Base-by-base conservation (phyloP, 1,140 invertebrate species). In the Dendroctonus ponderosae region DNA sequence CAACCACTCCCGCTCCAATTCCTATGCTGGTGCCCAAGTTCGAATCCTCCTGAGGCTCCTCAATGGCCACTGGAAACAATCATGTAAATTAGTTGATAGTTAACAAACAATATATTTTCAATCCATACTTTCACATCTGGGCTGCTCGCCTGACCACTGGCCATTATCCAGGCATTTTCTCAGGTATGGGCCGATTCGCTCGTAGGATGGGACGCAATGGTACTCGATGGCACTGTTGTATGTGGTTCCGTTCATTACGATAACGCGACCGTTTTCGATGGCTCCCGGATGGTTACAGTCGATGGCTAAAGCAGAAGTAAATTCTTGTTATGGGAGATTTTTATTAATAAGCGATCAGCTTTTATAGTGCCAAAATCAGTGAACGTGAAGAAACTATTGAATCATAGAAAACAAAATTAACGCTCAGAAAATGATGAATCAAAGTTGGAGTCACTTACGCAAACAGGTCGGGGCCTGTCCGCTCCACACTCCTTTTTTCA, bases 201-300 rank as follows among this genome's bases (percentile, higher is more conserved):
- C 88, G 78, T 85, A 94, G 68, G 91, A 89, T 6, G 91, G 91
- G 58, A 94, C 79, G 75, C 95, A 97, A 70, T 93, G 89, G 77
- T 96, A 97, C 74, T 94, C 91, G 2, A 93, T 87, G 3, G 88
- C 86, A 60, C 90, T 90, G 6, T 88, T 89, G 73, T 90, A 96
- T 0, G 90, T 93, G 0, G 90, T 89, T 26, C 89, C 87, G 72
- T 96, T 95, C 44, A 92, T 86, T 7, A 93, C 85, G 70, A 94
- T 93, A 0, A 93, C 87, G 66, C 92, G 83, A 0, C 92, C 93
- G 76, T 95, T 94, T 54, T 92, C 89, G 52, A 94, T 90, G 5
- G 83, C 78, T 26, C 85, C 83, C 0, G 93, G 93, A 61, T 88
- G 84, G 50, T 87, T 89, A 75, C 93, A 95, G 71, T 94, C 90